Conservation (phyloP, 2,888 invertebrate genomes). For the Sphecodes monilicornis region DNA sequence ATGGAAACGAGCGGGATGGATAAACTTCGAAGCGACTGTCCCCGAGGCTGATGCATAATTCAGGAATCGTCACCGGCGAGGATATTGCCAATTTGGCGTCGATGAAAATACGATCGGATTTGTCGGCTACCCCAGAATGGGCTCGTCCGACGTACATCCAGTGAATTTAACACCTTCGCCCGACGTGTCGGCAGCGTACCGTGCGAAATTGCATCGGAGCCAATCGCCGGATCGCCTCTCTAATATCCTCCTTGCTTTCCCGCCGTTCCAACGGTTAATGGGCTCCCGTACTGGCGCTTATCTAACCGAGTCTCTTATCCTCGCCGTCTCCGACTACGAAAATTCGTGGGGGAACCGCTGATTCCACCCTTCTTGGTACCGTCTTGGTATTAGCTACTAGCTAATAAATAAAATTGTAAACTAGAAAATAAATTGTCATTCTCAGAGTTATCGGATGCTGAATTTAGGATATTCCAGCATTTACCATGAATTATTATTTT, state of each 20-base stretch:
- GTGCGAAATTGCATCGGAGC: conserved; percentile 73
- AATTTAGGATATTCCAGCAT: too few relatives aligned
- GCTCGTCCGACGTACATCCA: conserved; percentile 76
- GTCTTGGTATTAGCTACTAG: too few relatives aligned
- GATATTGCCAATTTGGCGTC: conserved; percentile 85
- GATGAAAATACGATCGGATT: conserved; percentile 84
- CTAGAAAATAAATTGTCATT: too few relatives aligned
- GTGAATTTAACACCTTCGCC: conserved; percentile 82
- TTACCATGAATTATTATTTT: background rate
- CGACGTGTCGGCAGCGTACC: conserved; percentile 69
- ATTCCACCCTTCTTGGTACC: too few relatives aligned
- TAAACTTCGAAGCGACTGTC: conserved; percentile 84
- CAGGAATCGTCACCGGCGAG: conserved; percentile 84
- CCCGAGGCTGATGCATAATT: conserved; percentile 84
- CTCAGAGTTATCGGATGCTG: too few relatives aligned
- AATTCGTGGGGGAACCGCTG: background rate
- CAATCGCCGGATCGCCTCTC: conserved; percentile 68
- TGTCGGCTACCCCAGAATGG: conserved; percentile 79
- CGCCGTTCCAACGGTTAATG: conserved; percentile 53
- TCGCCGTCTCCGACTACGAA: background rate
- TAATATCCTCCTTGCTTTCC: conserved; percentile 63
- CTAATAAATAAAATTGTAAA: too few relatives aligned
- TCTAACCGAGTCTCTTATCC: conserved; percentile 5
- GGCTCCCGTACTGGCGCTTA: conserved; percentile 49
- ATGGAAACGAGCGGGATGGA: conserved; percentile 81